phyloP scores from a whole-genome alignment of 2,797 vertebrate species.

The Astyanax mexicanus region DNA sequence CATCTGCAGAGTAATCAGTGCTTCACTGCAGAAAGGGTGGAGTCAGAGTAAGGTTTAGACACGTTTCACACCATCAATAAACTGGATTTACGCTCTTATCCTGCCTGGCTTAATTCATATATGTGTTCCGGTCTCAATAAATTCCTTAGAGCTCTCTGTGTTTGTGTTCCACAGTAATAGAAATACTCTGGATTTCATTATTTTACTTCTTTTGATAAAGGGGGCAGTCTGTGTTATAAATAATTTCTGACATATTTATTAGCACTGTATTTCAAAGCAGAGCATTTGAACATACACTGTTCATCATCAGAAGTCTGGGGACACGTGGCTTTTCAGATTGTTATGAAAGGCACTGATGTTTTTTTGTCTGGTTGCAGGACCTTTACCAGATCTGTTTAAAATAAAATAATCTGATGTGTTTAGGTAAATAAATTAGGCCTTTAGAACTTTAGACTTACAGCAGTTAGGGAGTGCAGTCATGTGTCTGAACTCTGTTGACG shows the following conservation, averaged over 20 bases:
- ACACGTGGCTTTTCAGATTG: too few relatives aligned
- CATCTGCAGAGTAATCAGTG: background rate
- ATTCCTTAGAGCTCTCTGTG: background rate
- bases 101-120: slow-evolving; percentile 5
- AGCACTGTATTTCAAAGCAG: background rate
- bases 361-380: too few relatives aligned
- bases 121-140: background rate
- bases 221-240: background rate
- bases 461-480: background rate
- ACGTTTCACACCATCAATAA: background rate
- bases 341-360: too few relatives aligned
- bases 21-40: background rate
- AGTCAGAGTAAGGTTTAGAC: slow-evolving; percentile 1
- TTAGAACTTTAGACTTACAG: too few relatives aligned
- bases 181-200: background rate
- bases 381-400: too few relatives aligned
- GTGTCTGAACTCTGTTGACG: background rate
- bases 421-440: too few relatives aligned
- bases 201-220: background rate
- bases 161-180: slow-evolving; percentile 1
- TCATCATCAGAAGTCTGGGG: background rate
- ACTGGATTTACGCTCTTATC: background rate
- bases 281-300: background rate
- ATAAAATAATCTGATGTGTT: too few relatives aligned
- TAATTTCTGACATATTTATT: background rate